phyloP scores from a whole-genome alignment of 2,888 invertebrate species.

The Andrena dorsata region DNA sequence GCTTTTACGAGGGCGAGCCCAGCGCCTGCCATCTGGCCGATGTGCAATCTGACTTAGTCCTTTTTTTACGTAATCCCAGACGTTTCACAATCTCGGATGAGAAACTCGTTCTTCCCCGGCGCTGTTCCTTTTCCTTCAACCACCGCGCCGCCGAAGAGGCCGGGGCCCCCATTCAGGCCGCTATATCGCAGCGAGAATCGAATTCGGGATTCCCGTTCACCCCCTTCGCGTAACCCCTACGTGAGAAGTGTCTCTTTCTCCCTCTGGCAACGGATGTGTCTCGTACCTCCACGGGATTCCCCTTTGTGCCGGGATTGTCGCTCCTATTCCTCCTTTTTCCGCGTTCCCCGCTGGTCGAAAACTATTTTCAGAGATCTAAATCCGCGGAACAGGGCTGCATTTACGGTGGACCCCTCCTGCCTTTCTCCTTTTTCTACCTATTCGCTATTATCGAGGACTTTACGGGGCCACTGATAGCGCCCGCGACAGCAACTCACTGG shows the following conservation, averaged over 20 bases:
- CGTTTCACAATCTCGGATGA: slow-evolving; percentile 77
- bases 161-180: slow-evolving; percentile 69
- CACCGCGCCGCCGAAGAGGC: slow-evolving; percentile 12
- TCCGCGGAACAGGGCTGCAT: slow-evolving; percentile 29
- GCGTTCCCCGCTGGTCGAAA: slow-evolving; percentile 16
- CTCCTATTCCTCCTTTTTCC: slow-evolving; percentile 7
- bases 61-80: slow-evolving; percentile 80
- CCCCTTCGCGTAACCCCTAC: slow-evolving; percentile 58
- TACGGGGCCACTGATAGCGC: not conserved
- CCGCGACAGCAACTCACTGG: not conserved
- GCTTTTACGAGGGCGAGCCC: slow-evolving; percentile 69
- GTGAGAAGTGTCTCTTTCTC: slow-evolving; percentile 46
- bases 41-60: slow-evolving; percentile 80
- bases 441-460: slow-evolving; percentile 9
- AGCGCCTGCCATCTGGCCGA: slow-evolving; percentile 81
- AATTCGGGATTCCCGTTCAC: slow-evolving; percentile 71
- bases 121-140: slow-evolving; percentile 31
- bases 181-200: slow-evolving; percentile 78
- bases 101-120: slow-evolving; percentile 65
- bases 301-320: slow-evolving; percentile 57
- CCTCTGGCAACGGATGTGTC: slow-evolving; percentile 26
- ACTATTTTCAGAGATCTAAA: slow-evolving; percentile 37
- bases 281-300: slow-evolving; percentile 22
- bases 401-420: slow-evolving; percentile 2
- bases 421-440: not conserved